Conservation (phyloP, 1,140 invertebrate genomes). For the Caenorhabditis latens region DNA sequence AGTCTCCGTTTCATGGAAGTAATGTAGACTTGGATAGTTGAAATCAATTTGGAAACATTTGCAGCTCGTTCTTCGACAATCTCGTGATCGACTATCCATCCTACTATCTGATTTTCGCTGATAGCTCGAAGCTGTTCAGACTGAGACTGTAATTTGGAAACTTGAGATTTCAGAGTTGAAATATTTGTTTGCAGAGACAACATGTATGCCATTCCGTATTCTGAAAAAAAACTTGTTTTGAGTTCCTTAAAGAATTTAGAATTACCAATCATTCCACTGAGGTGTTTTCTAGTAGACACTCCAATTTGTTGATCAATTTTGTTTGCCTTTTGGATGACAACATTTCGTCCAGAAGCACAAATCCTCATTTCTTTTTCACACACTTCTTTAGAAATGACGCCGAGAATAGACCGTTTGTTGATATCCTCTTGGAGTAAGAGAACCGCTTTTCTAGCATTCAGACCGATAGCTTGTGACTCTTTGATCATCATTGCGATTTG, state of each 20-base stretch:
- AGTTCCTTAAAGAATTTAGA: not conserved
- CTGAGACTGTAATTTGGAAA: not conserved
- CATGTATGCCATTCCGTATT: constrained; percentile 58
- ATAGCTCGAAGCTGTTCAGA: not conserved
- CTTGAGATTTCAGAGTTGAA: not conserved
- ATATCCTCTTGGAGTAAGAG: constrained; percentile 48
- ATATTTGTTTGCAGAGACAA: constrained; percentile 34
- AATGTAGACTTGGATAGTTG: not conserved
- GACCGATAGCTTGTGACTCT: constrained; percentile 55
- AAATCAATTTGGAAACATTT: not conserved
- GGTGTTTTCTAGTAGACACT: constrained; percentile 55
- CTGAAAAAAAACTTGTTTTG: not conserved
- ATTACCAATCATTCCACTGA: constrained; percentile 58
- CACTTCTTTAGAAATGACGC: not conserved
- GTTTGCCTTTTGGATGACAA: constrained; percentile 38
- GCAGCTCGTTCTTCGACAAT: not conserved
- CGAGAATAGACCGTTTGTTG: constrained; percentile 20
- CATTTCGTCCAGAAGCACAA: constrained; percentile 58
- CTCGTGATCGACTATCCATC: constrained; percentile 38
- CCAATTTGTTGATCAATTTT: constrained; percentile 43
- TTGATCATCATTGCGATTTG: constrained; percentile 61
- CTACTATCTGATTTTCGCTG: not conserved
- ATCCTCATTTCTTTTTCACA: constrained; percentile 47
- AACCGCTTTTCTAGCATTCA: constrained; percentile 52
- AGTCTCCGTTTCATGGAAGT: not conserved